A percentile compares a stretch with the other conserved stretches of the same genome.
phyloP scores from a whole-genome alignment of 2,888 invertebrate genomes.

The Drosophila robusta region DNA sequence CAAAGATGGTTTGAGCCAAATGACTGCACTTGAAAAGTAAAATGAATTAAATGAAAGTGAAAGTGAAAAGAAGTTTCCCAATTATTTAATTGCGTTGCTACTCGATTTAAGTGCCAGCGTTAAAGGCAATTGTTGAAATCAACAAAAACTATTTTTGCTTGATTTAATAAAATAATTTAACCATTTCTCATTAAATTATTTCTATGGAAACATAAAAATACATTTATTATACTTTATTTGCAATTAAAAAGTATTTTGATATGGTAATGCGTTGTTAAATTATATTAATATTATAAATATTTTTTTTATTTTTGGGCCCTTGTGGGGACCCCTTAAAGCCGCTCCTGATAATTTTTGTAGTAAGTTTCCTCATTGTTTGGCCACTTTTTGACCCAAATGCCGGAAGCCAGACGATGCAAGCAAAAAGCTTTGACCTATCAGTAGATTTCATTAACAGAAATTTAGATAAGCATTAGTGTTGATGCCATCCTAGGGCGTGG shows the following conservation, averaged over 20 bases:
- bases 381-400: slow-evolving; percentile 50
- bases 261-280: no score
- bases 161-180: no score
- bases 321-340: not conserved
- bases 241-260: no score
- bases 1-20: not conserved
- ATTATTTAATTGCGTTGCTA: no score
- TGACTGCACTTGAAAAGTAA: not conserved
- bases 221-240: no score
- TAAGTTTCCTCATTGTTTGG: slow-evolving; percentile 28
- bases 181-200: no score
- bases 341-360: slow-evolving; percentile 31
- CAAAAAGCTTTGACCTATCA: slow-evolving; percentile 59
- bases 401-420: slow-evolving; percentile 46
- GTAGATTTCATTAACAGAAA: slow-evolving; percentile 71
- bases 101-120: no score
- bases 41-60: not conserved
- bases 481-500: slow-evolving; percentile 65
- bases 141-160: no score
- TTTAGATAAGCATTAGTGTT: slow-evolving; percentile 76
- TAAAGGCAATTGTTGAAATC: no score
- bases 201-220: no score
- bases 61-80: no score
- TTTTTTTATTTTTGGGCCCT: not conserved
- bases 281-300: no score